These are phyloP conservation scores for Zingel zingel DNA, from an alignment of 2,113 vertebrate species.

Conservation along the genomic window DNA sequence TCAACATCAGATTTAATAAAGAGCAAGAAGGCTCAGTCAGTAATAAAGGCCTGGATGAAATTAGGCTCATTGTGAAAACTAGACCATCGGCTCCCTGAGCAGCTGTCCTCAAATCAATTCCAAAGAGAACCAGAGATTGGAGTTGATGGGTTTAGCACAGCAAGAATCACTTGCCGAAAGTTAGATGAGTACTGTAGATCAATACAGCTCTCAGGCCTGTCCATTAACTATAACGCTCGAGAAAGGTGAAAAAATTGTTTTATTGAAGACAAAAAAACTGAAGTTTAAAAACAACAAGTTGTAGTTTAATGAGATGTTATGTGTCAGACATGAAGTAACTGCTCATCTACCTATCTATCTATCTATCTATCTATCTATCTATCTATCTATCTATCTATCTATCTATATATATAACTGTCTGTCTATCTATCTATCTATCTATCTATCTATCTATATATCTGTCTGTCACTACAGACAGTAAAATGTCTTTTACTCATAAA, in stretches of 20 bases:
- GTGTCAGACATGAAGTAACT: too few relatives aligned
- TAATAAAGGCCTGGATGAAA: slow-evolving; percentile 22
- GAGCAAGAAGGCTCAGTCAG: not conserved
- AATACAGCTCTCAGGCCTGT: not conserved
- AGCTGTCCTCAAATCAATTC: slow-evolving; percentile 52
- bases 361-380: not conserved
- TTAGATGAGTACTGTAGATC: slow-evolving; percentile 11
- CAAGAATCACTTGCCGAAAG: slow-evolving; percentile 1
- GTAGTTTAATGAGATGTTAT: too few relatives aligned
- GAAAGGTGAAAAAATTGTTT: too few relatives aligned
- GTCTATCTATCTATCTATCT: not conserved
- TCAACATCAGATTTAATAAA: not conserved
- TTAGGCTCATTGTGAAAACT: slow-evolving; percentile 45
- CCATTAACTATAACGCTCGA: not conserved
- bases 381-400: not conserved
- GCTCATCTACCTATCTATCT: too few relatives aligned
- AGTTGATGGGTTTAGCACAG: slow-evolving; percentile 36
- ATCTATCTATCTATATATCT: not conserved
- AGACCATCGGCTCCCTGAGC: slow-evolving; percentile 40
- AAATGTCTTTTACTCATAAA: slow-evolving; percentile 39
- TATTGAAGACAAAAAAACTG: too few relatives aligned
- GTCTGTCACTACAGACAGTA: slow-evolving; percentile 13
- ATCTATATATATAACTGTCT: too few relatives aligned
- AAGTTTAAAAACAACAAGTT: too few relatives aligned
- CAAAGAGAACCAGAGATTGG: slow-evolving; percentile 17